Conservation (phyloP, 2,888 invertebrate genomes). For the Hydriomena furcata region DNA sequence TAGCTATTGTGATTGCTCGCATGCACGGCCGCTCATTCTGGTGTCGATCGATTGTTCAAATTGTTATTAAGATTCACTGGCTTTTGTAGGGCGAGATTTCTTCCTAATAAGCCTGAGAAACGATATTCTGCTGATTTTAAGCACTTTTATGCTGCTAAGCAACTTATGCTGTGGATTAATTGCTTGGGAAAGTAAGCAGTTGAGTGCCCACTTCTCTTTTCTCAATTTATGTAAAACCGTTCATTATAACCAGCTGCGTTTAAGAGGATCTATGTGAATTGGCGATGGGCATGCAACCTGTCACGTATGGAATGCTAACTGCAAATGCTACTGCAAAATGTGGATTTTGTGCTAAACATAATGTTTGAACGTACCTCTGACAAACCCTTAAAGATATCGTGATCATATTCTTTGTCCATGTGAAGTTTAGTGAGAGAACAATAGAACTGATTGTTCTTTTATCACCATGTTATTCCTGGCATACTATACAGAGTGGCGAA, state of each 20-base stretch:
- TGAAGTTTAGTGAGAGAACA: conserved; percentile 4
- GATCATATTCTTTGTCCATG: neutral
- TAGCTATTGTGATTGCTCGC: conserved; percentile 60
- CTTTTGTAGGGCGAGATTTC: conserved; percentile 49
- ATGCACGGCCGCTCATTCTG: conserved; percentile 52
- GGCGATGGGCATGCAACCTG: too few relatives aligned
- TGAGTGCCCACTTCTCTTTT: conserved; percentile 5
- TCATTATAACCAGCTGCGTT: neutral
- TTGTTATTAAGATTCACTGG: conserved; percentile 53
- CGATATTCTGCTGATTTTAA: conserved; percentile 38
- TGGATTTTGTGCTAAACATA: too few relatives aligned
- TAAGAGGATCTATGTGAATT: too few relatives aligned
- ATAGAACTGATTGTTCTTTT: conserved; percentile 16
- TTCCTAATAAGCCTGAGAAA: conserved; percentile 62
- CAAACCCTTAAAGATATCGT: too few relatives aligned
- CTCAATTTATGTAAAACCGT: conserved; percentile 5
- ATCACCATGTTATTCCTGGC: conserved; percentile 19
- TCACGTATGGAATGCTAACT: too few relatives aligned
- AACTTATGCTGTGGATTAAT: conserved; percentile 20
- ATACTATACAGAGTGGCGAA: conserved; percentile 38
- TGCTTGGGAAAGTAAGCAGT: conserved; percentile 18
- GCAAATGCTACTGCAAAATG: too few relatives aligned
- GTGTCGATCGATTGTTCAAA: conserved; percentile 49
- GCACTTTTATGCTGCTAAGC: conserved; percentile 26
- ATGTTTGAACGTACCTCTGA: too few relatives aligned